These are phyloP conservation scores for Zoanthus sansibaricus DNA, from an alignment of 92 coral and sea anemone species.

Conservation along the genomic window DNA sequence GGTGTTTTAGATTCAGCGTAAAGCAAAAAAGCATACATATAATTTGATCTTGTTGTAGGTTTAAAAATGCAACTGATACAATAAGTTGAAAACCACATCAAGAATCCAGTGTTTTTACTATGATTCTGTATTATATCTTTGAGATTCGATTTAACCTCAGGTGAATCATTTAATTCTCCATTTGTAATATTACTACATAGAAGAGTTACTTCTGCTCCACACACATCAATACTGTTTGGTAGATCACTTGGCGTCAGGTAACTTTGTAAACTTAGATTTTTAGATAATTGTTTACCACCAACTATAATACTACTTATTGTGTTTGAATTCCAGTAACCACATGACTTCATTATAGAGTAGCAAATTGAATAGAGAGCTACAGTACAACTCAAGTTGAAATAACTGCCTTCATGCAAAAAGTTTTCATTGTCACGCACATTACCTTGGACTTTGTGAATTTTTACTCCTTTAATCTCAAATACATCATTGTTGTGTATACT, in stretches of 20 bases:
- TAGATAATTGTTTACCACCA: constrained; percentile 52
- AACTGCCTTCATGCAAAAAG: constrained; percentile 18
- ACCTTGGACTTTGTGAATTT: constrained; percentile 51
- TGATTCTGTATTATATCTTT: constrained; percentile 38
- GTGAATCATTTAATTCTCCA: constrained; percentile 51
- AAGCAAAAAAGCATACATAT: constrained; percentile 25
- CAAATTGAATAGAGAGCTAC: constrained; percentile 65
- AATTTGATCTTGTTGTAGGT: constrained; percentile 52
- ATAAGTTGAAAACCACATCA: constrained; percentile 43
- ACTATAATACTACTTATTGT: constrained; percentile 33
- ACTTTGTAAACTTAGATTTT: constrained; percentile 55
- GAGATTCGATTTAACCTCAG: constrained; percentile 47
- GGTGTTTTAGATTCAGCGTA: constrained; percentile 46
- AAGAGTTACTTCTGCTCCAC: constrained; percentile 49
- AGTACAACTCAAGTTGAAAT: constrained; percentile 58
- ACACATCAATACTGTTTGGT: constrained; percentile 42
- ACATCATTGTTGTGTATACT: constrained; percentile 60
- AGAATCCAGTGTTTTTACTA: constrained; percentile 40
- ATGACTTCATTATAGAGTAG: constrained; percentile 60
- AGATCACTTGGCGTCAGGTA: constrained; percentile 48
- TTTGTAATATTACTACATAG: constrained; percentile 34
- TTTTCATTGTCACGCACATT: constrained; percentile 22
- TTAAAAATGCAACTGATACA: constrained; percentile 52
- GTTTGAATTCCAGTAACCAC: constrained; percentile 49
- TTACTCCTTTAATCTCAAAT: constrained; percentile 65